Evolutionary conservation across 2,797 vertebrate genomes (phyloP).

Genomic region (Geotrypetes seraphini): DNA sequence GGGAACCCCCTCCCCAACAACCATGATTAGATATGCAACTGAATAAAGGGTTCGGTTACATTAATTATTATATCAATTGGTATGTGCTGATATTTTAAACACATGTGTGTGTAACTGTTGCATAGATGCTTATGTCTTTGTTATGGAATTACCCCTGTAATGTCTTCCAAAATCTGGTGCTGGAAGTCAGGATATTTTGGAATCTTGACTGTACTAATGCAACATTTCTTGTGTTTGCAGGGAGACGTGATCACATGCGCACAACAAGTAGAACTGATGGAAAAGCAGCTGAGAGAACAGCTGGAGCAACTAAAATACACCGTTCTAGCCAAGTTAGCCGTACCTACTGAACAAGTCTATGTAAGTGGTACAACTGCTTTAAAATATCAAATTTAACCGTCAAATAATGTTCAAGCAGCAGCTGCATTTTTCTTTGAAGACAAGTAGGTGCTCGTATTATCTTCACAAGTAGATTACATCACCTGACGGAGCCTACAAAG

Average conservation of each 20-base stretch:
- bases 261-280: slow-evolving; percentile 55
- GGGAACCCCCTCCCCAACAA: no score
- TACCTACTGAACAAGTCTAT: slow-evolving; percentile 69
- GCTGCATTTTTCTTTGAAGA: background rate
- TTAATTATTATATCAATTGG: no score
- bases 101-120: no score
- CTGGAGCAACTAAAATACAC: slow-evolving; percentile 56
- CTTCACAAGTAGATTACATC: no score
- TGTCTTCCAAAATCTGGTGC: no score
- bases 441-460: no score
- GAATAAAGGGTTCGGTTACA: no score
- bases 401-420: background rate
- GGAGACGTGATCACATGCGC: slow-evolving; percentile 58
- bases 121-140: no score
- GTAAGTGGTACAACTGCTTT: slow-evolving; percentile 55
- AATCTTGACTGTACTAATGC: background rate
- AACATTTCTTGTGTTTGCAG: slow-evolving; percentile 43
- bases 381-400: background rate
- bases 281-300: slow-evolving; percentile 48
- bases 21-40: no score
- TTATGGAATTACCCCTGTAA: no score
- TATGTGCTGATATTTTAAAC: no score
- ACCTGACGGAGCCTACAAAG: no score
- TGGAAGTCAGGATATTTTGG: slow-evolving; percentile 1
- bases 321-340: slow-evolving; percentile 51